These are phyloP conservation scores for Apogon talboti DNA, from an alignment of 2,797 vertebrate genomes.

Conservation along the genomic window DNA sequence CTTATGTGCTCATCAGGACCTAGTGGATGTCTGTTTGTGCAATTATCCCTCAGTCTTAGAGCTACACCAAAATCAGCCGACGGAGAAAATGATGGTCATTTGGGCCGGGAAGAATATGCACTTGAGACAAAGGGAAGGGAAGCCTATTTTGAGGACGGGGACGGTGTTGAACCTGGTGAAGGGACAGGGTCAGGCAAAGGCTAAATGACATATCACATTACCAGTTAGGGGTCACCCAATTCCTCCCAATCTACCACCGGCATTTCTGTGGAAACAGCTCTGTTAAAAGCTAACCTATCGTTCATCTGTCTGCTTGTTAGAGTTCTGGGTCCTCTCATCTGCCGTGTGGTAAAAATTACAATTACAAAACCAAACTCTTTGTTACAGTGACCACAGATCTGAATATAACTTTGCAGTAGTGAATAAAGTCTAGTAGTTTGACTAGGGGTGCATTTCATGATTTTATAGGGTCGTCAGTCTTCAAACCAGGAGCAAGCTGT, in stretches of 20 bases:
- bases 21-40: slow-evolving; percentile 79
- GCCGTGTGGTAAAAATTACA: slow-evolving; percentile 25
- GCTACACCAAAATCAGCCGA: slow-evolving; percentile 73
- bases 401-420: neutral
- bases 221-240: slow-evolving; percentile 74
- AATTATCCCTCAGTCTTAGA: slow-evolving; percentile 83
- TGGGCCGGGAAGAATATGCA: slow-evolving; percentile 82
- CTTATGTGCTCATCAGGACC: slow-evolving; percentile 83
- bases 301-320: slow-evolving; percentile 48
- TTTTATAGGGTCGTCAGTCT: neutral
- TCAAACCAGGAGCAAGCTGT: no score
- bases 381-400: neutral
- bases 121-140: slow-evolving; percentile 85
- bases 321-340: slow-evolving; percentile 8
- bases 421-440: no score
- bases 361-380: slow-evolving; percentile 10
- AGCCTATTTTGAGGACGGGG: slow-evolving; percentile 75
- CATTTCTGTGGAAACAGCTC: slow-evolving; percentile 58
- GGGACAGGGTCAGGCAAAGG: slow-evolving; percentile 73
- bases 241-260: slow-evolving; percentile 64
- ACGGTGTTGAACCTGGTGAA: slow-evolving; percentile 63
- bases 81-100: slow-evolving; percentile 82
- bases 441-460: neutral
- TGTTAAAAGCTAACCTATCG: slow-evolving; percentile 55
- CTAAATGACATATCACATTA: slow-evolving; percentile 83